These are phyloP conservation scores for Oryzias woworae DNA, from an alignment of 2,113 vertebrate genomes.

Conservation along the genomic window DNA sequence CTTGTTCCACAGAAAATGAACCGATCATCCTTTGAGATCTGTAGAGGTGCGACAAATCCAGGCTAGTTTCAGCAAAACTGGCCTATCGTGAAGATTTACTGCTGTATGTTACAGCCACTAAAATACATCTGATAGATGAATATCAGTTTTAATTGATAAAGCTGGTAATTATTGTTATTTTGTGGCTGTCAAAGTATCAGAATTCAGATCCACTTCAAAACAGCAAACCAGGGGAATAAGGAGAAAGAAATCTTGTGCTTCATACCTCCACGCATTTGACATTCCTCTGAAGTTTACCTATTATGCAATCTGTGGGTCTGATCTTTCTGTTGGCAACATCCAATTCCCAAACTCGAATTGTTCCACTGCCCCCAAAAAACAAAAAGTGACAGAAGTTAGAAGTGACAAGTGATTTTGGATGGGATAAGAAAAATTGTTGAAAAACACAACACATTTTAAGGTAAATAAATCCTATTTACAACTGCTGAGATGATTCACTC, in stretches of 20 bases:
- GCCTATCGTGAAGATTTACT: too few species aligned
- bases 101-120: too few species aligned
- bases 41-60: neutral
- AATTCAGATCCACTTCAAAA: too few species aligned
- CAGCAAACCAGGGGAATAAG: neutral
- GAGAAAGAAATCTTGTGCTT: neutral
- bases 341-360: conserved; percentile 86
- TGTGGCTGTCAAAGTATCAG: too few species aligned
- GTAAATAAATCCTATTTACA: too few species aligned
- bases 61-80: neutral
- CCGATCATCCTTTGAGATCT: conserved; percentile 81
- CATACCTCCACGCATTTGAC: conserved; percentile 79
- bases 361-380: conserved; percentile 71
- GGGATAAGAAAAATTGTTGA: too few species aligned
- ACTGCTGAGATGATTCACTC: conserved; percentile 40
- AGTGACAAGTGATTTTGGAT: too few species aligned
- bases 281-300: conserved; percentile 78
- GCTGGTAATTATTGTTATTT: too few species aligned
- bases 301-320: conserved; percentile 79
- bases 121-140: too few species aligned
- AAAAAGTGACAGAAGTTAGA: neutral
- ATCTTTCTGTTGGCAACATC: conserved; percentile 84
- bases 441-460: too few species aligned
- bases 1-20: conserved; percentile 87
- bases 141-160: too few species aligned